Conservation (phyloP, 2,888 invertebrate genomes). For the Macropis europaea region DNA sequence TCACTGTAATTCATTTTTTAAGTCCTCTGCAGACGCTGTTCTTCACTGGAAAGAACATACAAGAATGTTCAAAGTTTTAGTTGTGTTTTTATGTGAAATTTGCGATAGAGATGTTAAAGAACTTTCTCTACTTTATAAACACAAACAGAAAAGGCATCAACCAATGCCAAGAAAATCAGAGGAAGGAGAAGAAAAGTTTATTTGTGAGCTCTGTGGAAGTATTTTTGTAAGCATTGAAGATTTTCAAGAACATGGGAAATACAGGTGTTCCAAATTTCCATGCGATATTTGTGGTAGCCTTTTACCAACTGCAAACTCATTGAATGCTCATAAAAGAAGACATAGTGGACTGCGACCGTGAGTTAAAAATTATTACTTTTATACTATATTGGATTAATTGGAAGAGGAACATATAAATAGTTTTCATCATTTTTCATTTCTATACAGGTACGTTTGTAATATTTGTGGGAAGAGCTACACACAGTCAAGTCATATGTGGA, state of each 20-base stretch:
- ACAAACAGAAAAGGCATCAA: slow-evolving; percentile 82
- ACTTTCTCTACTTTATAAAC: slow-evolving; percentile 82
- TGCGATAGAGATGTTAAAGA: slow-evolving; percentile 81
- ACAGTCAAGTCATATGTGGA: slow-evolving; percentile 85
- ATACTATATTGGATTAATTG: neutral
- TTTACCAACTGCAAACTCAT: slow-evolving; percentile 68
- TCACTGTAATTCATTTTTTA: slow-evolving; percentile 78
- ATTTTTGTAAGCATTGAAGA: slow-evolving; percentile 56
- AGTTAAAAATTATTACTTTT: slow-evolving; percentile 22
- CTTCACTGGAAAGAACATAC: slow-evolving; percentile 82
- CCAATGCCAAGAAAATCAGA: slow-evolving; percentile 78
- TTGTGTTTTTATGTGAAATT: slow-evolving; percentile 79
- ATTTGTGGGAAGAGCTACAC: slow-evolving; percentile 78
- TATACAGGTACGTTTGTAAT: slow-evolving; percentile 60
- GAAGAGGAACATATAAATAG: too few species aligned
- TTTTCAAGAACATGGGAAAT: slow-evolving; percentile 61
- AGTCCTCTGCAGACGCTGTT: slow-evolving; percentile 81
- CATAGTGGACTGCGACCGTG: slow-evolving; percentile 73
- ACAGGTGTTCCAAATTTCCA: slow-evolving; percentile 70
- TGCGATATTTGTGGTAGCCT: slow-evolving; percentile 70
- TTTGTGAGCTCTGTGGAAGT: slow-evolving; percentile 83
- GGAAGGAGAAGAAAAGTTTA: slow-evolving; percentile 54
- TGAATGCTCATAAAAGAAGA: slow-evolving; percentile 71
- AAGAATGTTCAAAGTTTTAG: slow-evolving; percentile 80
- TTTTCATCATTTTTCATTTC: neutral